These are phyloP conservation scores for Alosa sapidissima DNA, from an alignment of 2,797 vertebrate genomes.

Conservation along the genomic window DNA sequence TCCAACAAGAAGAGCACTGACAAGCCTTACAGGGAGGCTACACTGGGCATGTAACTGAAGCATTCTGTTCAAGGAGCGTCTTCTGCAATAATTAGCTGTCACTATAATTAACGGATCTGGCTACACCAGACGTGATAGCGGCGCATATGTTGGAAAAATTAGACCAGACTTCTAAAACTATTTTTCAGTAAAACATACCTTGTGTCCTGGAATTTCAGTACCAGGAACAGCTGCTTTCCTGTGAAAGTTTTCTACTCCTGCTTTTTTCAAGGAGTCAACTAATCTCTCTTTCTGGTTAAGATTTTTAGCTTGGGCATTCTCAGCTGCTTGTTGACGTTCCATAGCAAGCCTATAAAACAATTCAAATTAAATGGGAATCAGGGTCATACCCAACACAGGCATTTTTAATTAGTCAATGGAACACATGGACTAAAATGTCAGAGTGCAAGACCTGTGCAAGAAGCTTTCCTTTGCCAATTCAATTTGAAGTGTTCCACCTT, in stretches of 20 bases:
- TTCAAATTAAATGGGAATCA: neutral
- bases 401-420: no score
- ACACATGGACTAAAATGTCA: neutral
- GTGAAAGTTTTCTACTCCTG: conserved; percentile 81
- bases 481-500: conserved; percentile 90
- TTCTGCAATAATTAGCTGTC: no score
- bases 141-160: no score
- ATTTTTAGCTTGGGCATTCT: conserved; percentile 55
- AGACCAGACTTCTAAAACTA: no score
- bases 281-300: conserved; percentile 55
- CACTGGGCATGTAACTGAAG: no score
- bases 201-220: conserved; percentile 89
- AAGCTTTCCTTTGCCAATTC: conserved; percentile 93
- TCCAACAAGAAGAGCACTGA: no score
- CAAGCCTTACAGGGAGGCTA: no score
- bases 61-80: no score
- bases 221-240: conserved; percentile 93
- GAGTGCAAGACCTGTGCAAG: conserved; percentile 81
- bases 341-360: conserved; percentile 74
- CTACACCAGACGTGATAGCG: no score
- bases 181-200: conserved; percentile 65
- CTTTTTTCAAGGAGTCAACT: conserved; percentile 73
- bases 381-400: neutral
- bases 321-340: conserved; percentile 78
- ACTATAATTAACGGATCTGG: no score